A percentile compares a stretch with the other conserved stretches of the same genome.
Evolutionary conservation across 2,888 invertebrate species (phyloP).

Genomic region (Drosophila pegasa): DNA sequence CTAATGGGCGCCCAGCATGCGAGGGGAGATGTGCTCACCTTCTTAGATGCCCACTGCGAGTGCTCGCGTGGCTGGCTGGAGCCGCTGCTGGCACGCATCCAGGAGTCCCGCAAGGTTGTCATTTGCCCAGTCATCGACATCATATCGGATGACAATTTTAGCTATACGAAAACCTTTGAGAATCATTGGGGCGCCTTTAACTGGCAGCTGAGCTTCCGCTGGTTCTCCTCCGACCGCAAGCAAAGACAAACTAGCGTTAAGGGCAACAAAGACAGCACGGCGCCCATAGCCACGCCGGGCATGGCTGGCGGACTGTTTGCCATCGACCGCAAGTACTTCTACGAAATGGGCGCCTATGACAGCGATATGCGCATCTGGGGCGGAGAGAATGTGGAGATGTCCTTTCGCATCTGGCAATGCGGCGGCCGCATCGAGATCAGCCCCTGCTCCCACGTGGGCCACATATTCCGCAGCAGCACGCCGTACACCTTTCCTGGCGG

Average conservation of each 20-base stretch:
- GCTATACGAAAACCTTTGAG: constrained; percentile 95
- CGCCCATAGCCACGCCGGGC: constrained; percentile 92
- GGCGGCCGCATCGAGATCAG: constrained; percentile 96
- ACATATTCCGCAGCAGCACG: constrained; percentile 95
- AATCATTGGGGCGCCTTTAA: constrained; percentile 99
- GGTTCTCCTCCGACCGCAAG: constrained; percentile 78
- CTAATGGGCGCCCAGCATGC: constrained; percentile 91
- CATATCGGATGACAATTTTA: constrained; percentile 97
- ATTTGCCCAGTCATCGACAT: constrained; percentile 94
- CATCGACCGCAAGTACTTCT: constrained; percentile 94
- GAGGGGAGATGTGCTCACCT: constrained; percentile 92
- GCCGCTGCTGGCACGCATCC: constrained; percentile 88
- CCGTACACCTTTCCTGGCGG: constrained; percentile 98
- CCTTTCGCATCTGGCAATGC: constrained; percentile 98
- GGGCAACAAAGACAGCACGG: constrained; percentile 86
- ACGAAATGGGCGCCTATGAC: constrained; percentile 94
- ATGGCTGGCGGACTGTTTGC: constrained; percentile 97
- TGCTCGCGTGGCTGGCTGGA: constrained; percentile 93
- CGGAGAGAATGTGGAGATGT: constrained; percentile 98
- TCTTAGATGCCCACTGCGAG: constrained; percentile 99
- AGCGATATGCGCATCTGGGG: constrained; percentile 97
- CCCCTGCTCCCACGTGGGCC: constrained; percentile 97
- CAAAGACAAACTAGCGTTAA: constrained; percentile 22
- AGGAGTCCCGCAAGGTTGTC: constrained; percentile 81
- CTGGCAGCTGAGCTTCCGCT: constrained; percentile 95